Percentiles rank a stretch among this genome's conserved stretches.
These are phyloP conservation scores for Plebejus melissa DNA, from an alignment of 2,888 invertebrate genomes.

Conservation along the genomic window DNA sequence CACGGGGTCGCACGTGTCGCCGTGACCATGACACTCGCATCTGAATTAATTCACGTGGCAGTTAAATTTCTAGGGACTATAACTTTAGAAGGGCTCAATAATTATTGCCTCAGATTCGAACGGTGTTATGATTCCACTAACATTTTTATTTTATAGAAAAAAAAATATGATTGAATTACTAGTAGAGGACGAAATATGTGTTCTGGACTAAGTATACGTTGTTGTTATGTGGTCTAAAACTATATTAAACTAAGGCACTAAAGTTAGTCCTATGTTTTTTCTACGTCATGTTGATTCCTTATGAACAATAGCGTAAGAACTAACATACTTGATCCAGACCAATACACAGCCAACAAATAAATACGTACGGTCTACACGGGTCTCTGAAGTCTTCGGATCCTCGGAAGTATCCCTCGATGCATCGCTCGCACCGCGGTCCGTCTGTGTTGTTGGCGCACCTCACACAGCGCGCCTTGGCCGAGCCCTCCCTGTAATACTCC, in stretches of 20 bases:
- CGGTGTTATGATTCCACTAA: too few relatives aligned
- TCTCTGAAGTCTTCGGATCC: slow-evolving; percentile 87
- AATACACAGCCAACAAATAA: not conserved
- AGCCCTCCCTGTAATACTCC: slow-evolving; percentile 79
- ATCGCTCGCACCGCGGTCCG: slow-evolving; percentile 90
- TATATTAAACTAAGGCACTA: too few relatives aligned
- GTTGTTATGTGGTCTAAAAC: too few relatives aligned
- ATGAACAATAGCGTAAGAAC: too few relatives aligned
- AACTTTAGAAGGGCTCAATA: too few relatives aligned
- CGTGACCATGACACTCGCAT: slow-evolving; percentile 97
- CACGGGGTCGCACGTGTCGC: slow-evolving; percentile 92
- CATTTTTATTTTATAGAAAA: too few relatives aligned
- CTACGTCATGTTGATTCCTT: too few relatives aligned
- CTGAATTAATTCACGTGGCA: slow-evolving; percentile 50
- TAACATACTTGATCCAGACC: not conserved
- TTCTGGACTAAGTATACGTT: too few relatives aligned
- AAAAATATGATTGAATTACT: too few relatives aligned
- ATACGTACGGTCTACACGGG: slow-evolving; percentile 84
- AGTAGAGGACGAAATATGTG: too few relatives aligned
- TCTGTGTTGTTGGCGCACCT: slow-evolving; percentile 90
- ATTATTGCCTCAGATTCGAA: too few relatives aligned
- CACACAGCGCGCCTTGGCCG: slow-evolving; percentile 87
- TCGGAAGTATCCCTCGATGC: slow-evolving; percentile 86
- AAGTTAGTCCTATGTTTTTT: too few relatives aligned
- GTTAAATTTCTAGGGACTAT: not conserved